These are phyloP conservation scores for Drosophila lowei DNA, from an alignment of 1,140 invertebrate species.

Conservation along the genomic window DNA sequence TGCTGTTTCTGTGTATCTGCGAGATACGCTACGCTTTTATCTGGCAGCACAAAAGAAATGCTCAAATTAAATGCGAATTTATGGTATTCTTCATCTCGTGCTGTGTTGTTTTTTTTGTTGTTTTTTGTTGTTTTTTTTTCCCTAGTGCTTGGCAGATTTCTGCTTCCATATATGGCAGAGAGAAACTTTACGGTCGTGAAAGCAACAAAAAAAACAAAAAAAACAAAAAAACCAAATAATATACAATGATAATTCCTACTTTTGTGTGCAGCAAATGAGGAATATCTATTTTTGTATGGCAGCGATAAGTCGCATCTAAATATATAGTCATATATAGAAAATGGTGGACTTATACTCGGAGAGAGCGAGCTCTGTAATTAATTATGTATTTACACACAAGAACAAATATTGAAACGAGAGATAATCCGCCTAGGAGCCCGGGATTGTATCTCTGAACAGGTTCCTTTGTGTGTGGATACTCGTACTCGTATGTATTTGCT, in stretches of 20 bases:
- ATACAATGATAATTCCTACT: constrained; percentile 33
- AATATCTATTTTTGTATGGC: constrained; percentile 38
- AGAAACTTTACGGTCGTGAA: constrained; percentile 27
- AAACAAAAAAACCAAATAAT: constrained; percentile 27
- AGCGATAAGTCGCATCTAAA: not conserved
- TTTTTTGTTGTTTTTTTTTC: not conserved
- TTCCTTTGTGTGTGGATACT: constrained; percentile 30
- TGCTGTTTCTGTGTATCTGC: constrained; percentile 19
- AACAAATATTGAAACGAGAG: constrained; percentile 34
- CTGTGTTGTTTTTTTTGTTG: constrained; percentile 7
- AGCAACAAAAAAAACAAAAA: constrained; percentile 16
- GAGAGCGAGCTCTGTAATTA: constrained; percentile 35
- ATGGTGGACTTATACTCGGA: constrained; percentile 19
- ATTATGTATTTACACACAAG: constrained; percentile 43
- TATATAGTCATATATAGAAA: not conserved
- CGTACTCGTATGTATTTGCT: too few species aligned
- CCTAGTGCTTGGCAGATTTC: not conserved
- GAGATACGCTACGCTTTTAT: constrained; percentile 45
- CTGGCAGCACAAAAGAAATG: constrained; percentile 28
- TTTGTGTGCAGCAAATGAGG: not conserved
- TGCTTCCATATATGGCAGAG: constrained; percentile 6
- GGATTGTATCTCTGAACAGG: constrained; percentile 36
- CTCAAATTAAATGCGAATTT: constrained; percentile 40
- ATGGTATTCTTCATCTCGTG: constrained; percentile 21
- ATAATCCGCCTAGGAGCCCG: constrained; percentile 41